Conservation (phyloP, 2,113 vertebrate species). For the Mormyrus lacerda region DNA sequence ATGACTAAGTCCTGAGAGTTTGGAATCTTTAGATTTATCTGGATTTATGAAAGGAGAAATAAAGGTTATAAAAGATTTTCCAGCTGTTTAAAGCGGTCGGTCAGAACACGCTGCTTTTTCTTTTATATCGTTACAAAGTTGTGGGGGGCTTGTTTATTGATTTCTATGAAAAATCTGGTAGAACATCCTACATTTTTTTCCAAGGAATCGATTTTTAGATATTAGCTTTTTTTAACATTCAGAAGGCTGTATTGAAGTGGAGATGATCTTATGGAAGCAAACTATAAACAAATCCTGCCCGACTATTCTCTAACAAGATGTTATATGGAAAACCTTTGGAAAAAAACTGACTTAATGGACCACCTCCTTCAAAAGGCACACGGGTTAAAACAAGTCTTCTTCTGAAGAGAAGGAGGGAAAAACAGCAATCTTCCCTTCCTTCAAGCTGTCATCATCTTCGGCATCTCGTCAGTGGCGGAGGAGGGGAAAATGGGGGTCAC, state of each 20-base stretch:
- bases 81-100: neutral
- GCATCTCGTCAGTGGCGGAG: neutral
- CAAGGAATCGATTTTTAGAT: neutral
- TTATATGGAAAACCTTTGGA: neutral
- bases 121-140: neutral
- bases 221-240: neutral
- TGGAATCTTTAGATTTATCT: neutral
- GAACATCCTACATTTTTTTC: neutral
- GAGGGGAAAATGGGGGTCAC: neutral
- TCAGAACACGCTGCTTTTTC: neutral
- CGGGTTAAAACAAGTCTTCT: neutral
- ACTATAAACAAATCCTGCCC: neutral
- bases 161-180: neutral
- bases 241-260: neutral
- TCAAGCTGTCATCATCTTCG: neutral
- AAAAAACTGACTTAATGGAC: neutral
- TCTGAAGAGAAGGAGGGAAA: neutral
- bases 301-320: neutral
- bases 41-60: neutral
- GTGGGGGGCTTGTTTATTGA: neutral
- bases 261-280: neutral
- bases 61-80: neutral
- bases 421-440: neutral
- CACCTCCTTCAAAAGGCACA: slow-evolving; percentile 1
- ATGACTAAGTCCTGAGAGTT: neutral